These are phyloP conservation scores for Cercocebus atys DNA, from an alignment of 2,113 vertebrate genomes.

Conservation along the genomic window DNA sequence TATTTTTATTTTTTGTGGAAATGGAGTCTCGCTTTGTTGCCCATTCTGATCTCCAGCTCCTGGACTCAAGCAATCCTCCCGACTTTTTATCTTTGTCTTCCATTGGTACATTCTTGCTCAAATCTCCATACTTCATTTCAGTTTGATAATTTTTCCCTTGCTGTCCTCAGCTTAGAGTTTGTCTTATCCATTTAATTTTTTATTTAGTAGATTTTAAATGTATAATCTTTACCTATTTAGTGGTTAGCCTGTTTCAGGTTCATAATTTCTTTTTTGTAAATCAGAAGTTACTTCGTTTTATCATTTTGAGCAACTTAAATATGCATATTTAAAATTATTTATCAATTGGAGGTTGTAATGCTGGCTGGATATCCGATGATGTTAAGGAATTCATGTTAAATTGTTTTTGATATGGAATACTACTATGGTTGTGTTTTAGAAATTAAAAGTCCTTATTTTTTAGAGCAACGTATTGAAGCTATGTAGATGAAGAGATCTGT, in stretches of 20 bases:
- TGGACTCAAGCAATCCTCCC: neutral
- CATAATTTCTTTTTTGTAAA: slow-evolving; percentile 26
- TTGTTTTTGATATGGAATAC: neutral
- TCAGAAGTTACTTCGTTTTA: neutral
- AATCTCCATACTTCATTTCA: neutral
- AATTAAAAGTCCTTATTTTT: neutral
- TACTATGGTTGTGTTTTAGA: neutral
- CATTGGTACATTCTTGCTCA: neutral
- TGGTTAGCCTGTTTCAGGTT: neutral
- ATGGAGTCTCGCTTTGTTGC: no score
- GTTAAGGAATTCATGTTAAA: neutral
- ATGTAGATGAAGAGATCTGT: neutral
- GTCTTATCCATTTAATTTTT: neutral
- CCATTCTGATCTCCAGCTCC: no score
- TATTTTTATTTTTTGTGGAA: neutral
- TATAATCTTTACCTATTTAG: neutral
- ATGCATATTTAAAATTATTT: neutral
- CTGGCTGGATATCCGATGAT: neutral
- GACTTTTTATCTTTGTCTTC: neutral
- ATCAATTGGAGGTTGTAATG: neutral
- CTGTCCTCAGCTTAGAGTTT: neutral
- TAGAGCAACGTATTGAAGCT: neutral
- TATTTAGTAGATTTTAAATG: slow-evolving; percentile 10
- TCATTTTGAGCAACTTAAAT: slow-evolving; percentile 13
- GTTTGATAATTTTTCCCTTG: neutral